Evolutionary conservation across 2,888 invertebrate genomes (phyloP), one percentile per base, ranked within the genome.

Genomic region (Epiblema foenella): DNA sequence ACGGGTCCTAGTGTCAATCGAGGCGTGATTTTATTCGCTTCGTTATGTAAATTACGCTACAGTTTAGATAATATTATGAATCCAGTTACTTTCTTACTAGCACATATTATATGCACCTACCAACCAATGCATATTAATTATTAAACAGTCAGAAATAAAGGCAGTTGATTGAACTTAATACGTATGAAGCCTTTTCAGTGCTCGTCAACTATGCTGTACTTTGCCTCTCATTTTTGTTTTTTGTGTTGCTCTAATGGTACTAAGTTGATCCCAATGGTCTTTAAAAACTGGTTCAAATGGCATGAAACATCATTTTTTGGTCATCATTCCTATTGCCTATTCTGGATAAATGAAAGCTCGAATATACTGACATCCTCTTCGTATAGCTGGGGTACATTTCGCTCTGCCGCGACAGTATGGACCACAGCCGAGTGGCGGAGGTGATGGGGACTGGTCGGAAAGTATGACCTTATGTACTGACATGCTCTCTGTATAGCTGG

Each of bases 361-460:
- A 42, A 15, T 2, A 46, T 17, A 77, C 81, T 75, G 58, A 85
- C 85, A 77, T 71, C 18, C 76, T 78, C 52, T 76, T 78, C 49
- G 74, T 73, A 42, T 77, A 76, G 57, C 83, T 83, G 56, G 75
- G 73, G 69, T 80, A 83, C 49, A 77, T 63, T n/a, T 82, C 83
- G 56, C 84, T 85, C n/a, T 76, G 79, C 46, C 81, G 81, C 3
- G 85, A 81, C 64, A 87, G 60, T 63, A 85, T 54, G 24, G 84
- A 81, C 24, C 73, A 77, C 11, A 79, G 80, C 20, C 74, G 78
- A 8, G 77, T 73, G 60, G 65, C 70, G 9, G 73, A 74, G 29
- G 80, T 77, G 9, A 72, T 0, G 76, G 73, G 1, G 73, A 59
- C 2, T 74, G 76, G 7, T 33, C 33, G 33, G 1, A 33, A 46